Conservation (phyloP, 2,888 invertebrate genomes). For the Polydrusus cervinus region DNA sequence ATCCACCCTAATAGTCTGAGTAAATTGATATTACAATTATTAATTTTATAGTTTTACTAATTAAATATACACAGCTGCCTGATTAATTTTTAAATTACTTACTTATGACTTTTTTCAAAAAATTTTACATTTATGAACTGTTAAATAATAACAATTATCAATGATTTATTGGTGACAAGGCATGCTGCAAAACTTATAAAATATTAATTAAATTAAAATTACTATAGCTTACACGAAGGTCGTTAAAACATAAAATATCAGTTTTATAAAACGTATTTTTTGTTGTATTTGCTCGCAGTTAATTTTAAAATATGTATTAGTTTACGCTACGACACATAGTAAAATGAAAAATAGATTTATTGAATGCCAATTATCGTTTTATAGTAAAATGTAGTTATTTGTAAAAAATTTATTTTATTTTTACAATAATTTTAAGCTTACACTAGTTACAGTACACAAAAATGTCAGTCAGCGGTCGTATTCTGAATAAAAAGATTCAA, state of each 20-base stretch:
- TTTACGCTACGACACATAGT: conserved; percentile 22
- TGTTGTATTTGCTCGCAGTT: conserved; percentile 35
- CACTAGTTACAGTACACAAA: too few species aligned
- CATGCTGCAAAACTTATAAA: conserved; percentile 44
- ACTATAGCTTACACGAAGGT: conserved; percentile 42
- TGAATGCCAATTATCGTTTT: conserved; percentile 20
- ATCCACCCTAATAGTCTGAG: too few species aligned
- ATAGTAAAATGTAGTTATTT: conserved; percentile 17
- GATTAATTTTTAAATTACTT: not conserved
- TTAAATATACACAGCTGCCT: not conserved
- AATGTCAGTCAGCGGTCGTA: too few species aligned
- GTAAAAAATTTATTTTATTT: too few species aligned
- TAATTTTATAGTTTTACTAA: too few species aligned
- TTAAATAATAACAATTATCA: conserved; percentile 47
- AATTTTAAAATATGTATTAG: conserved; percentile 45
- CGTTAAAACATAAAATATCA: conserved; percentile 43
- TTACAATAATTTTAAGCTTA: too few species aligned
- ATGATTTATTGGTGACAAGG: conserved; percentile 45
- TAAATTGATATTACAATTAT: too few species aligned
- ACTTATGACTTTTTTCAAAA: conserved; percentile 24
- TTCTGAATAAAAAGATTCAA: too few species aligned
- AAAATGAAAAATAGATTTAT: conserved; percentile 20
- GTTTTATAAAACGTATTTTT: conserved; percentile 27
- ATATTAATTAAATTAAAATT: conserved; percentile 50
- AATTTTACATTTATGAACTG: conserved; percentile 40